Percentiles rank a stretch among this genome's conserved stretches.
Conservation (phyloP, 1,140 invertebrate species). For the Ephestia elutella region DNA sequence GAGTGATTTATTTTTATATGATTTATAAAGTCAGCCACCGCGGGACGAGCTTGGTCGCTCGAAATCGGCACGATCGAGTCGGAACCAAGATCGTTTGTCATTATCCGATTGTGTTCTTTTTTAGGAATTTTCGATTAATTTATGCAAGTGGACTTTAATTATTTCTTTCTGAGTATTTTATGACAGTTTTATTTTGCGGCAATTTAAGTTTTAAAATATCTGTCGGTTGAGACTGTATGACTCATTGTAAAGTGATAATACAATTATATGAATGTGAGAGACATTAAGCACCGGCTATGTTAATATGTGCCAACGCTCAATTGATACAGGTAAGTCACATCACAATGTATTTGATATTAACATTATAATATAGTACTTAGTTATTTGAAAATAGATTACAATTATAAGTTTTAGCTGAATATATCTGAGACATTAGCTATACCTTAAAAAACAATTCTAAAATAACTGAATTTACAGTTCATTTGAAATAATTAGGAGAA, state of each 20-base stretch:
- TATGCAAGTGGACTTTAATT: background rate
- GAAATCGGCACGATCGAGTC: constrained; percentile 7
- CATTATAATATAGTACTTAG: too few species aligned
- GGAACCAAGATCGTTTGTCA: background rate
- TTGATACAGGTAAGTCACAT: constrained; percentile 41
- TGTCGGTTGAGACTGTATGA: background rate
- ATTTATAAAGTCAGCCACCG: constrained; percentile 53
- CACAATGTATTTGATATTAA: background rate
- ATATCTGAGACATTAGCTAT: too few species aligned
- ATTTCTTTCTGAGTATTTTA: too few species aligned
- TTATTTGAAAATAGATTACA: too few species aligned
- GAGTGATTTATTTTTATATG: constrained; percentile 71
- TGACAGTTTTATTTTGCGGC: background rate
- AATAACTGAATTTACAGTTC: constrained; percentile 9
- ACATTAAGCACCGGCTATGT: constrained; percentile 24
- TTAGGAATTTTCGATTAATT: background rate
- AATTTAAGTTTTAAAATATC: background rate
- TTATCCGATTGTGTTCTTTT: background rate
- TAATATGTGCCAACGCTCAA: constrained; percentile 42
- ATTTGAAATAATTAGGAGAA: constrained; percentile 13
- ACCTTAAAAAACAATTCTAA: background rate
- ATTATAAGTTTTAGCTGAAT: too few species aligned
- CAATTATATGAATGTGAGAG: constrained; percentile 11
- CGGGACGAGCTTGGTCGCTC: constrained; percentile 10
- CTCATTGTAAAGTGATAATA: background rate